Base-by-base conservation (phyloP, 2,113 vertebrate genomes). In the Paratilapia polleni region DNA sequence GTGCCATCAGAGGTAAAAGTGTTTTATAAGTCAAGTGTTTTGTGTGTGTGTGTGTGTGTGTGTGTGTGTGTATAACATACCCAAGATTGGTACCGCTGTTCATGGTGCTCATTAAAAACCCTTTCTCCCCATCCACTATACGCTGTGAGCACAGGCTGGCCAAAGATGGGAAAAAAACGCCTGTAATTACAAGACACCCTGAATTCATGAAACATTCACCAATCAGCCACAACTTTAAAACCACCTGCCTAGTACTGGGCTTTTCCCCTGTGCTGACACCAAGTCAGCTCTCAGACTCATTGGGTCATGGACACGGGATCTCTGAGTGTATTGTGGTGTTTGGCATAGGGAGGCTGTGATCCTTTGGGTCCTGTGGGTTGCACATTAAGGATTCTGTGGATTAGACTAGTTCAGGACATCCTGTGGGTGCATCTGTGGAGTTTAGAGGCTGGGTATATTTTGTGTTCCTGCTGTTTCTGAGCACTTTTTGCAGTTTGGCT, bases 11-110 rank as follows among this genome's bases (percentile, higher is more conserved):
- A 38, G 19, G 68, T 36, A 31, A 36, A 54, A n/a, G 19, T 13
- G n/a, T 6, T 58, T 43, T 2, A 17, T 1, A 9, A n/a, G 13
- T 61, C 52, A 85, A 24, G 17, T 52, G 52, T 22, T 56, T n/a
- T n/a, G n/a, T n/a, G n/a, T n/a, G n/a, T n/a, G n/a, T n/a, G n/a
- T n/a, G n/a, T n/a, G n/a, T n/a, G n/a, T 56, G 6, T 64, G 20
- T n/a, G 20, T 19, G 31, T 2, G 6, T 36, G 14, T n/a, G 77
- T 54, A 4, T 1, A 8, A 70, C 96, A 88, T 87, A 99, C 98
- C 98, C 98, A 0, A 97, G 91, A 93, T 97, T 96, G 1, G 93
- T 94, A 8, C 97, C 97, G 0, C 97, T 96, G 28, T 96, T 94
- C 85, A 97, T 94, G 0, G 93, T 93, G 91, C 97, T 98, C 93